These are phyloP conservation scores for Eilema sororculum DNA, from an alignment of 2,888 invertebrate species.

Conservation along the genomic window DNA sequence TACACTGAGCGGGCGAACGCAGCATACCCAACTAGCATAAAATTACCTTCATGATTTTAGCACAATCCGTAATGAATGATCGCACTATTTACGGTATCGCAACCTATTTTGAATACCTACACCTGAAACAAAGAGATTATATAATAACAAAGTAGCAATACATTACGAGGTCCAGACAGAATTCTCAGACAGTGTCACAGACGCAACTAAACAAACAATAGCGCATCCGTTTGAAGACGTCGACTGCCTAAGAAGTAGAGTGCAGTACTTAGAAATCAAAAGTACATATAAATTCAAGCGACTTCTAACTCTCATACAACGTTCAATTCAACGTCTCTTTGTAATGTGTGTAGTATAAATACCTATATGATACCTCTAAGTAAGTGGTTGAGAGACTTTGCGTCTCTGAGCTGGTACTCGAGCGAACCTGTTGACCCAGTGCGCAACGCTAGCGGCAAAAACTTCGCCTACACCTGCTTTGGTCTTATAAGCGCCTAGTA, in stretches of 20 bases:
- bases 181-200: slow-evolving; percentile 71
- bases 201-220: slow-evolving; percentile 74
- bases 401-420: slow-evolving; percentile 72
- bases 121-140: slow-evolving; percentile 10
- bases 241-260: slow-evolving; percentile 72
- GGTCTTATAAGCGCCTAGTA: slow-evolving; percentile 62
- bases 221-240: slow-evolving; percentile 74
- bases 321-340: slow-evolving; percentile 48
- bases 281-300: slow-evolving; percentile 46
- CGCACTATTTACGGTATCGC: slow-evolving; percentile 30
- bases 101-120: background rate
- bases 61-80: slow-evolving; percentile 55
- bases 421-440: slow-evolving; percentile 83
- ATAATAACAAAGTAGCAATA: slow-evolving; percentile 48
- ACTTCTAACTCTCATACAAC: slow-evolving; percentile 41
- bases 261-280: slow-evolving; percentile 55
- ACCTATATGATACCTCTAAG: slow-evolving; percentile 70
- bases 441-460: slow-evolving; percentile 74
- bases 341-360: slow-evolving; percentile 51
- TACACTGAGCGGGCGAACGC: slow-evolving; percentile 74
- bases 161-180: slow-evolving; percentile 60
- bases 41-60: slow-evolving; percentile 75
- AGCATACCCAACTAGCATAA: slow-evolving; percentile 75
- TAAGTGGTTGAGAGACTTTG: slow-evolving; percentile 77
- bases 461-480: slow-evolving; percentile 71